Evolutionary conservation across 1,140 invertebrate genomes (phyloP).

Genomic region (Oreohelix idahoensis): DNA sequence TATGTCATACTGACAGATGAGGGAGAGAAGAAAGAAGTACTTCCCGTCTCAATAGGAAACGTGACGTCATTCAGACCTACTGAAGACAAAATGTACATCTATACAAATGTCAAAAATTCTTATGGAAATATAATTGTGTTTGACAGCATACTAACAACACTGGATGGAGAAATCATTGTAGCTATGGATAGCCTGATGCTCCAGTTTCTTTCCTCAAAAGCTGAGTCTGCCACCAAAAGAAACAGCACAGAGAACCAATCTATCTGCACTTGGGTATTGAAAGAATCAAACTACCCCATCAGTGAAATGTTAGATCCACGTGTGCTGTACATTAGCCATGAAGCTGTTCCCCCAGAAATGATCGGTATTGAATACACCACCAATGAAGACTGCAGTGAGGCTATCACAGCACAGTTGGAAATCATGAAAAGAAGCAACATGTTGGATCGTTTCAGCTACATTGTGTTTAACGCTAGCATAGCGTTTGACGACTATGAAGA

Average conservation of each 20-base stretch:
- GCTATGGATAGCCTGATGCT: conserved; percentile 35
- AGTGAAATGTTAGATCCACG: background rate
- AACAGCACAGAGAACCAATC: conserved; percentile 28
- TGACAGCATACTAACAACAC: conserved; percentile 44
- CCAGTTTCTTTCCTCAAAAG: background rate
- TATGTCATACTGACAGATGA: conserved; percentile 37
- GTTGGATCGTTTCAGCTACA: background rate
- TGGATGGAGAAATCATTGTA: conserved; percentile 51
- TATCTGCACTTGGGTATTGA: background rate
- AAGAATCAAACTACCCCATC: background rate
- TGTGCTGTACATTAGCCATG: background rate
- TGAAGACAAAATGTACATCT: conserved; percentile 35
- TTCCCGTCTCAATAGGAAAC: conserved; percentile 23
- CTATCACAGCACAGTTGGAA: background rate
- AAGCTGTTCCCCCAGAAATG: background rate
- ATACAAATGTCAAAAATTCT: conserved; percentile 14
- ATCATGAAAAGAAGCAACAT: background rate
- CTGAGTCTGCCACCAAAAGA: background rate
- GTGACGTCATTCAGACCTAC: conserved; percentile 10
- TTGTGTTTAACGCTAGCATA: conserved; percentile 1
- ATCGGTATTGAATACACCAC: background rate
- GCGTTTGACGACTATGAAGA: background rate
- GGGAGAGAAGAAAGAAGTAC: conserved; percentile 28
- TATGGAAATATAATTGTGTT: conserved; percentile 37
- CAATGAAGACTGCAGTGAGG: background rate